Evolutionary conservation across 1,140 invertebrate genomes (phyloP).

Genomic region (Scylla paramamosain): DNA sequence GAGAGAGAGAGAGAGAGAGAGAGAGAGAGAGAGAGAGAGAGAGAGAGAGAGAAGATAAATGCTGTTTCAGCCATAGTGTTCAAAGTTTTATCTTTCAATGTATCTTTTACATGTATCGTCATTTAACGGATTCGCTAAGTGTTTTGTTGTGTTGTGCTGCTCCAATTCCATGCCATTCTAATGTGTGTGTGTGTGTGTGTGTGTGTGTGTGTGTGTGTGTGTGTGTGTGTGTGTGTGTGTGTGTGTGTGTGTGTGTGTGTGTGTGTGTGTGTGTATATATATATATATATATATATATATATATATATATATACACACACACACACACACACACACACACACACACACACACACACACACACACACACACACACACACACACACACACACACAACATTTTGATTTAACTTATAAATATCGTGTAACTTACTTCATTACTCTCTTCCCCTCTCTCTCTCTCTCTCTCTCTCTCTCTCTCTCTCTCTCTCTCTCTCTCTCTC

Average conservation of each 20-base stretch:
- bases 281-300: too few relatives aligned
- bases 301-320: not conserved
- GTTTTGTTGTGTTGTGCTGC: too few relatives aligned
- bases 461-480: not conserved
- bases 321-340: not conserved
- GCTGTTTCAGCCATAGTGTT: not conserved
- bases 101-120: too few relatives aligned
- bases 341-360: slow-evolving; percentile 4
- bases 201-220: too few relatives aligned
- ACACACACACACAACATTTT: not conserved
- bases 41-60: not conserved
- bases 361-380: not conserved
- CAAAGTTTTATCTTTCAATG: too few relatives aligned
- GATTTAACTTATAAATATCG: too few relatives aligned
- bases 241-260: too few relatives aligned
- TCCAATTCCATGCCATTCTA: not conserved
- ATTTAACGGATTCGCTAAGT: too few relatives aligned
- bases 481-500: slow-evolving; percentile 36
- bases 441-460: slow-evolving; percentile 27
- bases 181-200: too few relatives aligned
- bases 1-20: not conserved
- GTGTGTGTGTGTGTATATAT: too few relatives aligned
- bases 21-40: slow-evolving; percentile 41
- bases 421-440: not conserved
- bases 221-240: too few relatives aligned